Evolutionary conservation across 2,888 invertebrate species (phyloP).

Genomic region (Drosophila colorata): DNA sequence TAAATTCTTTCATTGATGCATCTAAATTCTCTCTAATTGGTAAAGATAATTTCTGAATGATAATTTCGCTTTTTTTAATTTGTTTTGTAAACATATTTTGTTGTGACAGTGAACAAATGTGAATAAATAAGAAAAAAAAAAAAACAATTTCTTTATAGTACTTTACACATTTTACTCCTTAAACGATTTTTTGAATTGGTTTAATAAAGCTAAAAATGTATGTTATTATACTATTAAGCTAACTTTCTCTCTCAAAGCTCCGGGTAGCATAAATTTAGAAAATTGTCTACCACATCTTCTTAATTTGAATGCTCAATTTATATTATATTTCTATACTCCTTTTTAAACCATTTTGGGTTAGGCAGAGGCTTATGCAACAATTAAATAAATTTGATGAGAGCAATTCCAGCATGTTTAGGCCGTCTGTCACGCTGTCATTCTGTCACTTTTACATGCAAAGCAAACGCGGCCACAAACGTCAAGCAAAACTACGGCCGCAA

Average conservation of each 20-base stretch:
- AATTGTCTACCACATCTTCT: no score
- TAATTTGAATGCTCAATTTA: no score
- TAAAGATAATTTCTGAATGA: not conserved
- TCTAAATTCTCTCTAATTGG: slow-evolving; percentile 23
- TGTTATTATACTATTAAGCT: no score
- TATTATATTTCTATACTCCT: not conserved
- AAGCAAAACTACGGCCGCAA: slow-evolving; percentile 28
- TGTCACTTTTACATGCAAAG: slow-evolving; percentile 34
- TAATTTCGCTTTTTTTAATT: not conserved
- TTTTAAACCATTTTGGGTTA: not conserved
- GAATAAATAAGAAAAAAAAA: no score
- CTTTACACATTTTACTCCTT: no score
- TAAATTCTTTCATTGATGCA: slow-evolving; percentile 36
- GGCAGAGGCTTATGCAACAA: not conserved
- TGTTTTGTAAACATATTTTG: not conserved
- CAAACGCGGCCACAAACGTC: slow-evolving; percentile 31
- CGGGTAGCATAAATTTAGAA: no score
- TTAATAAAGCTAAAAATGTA: no score
- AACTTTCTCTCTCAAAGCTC: no score
- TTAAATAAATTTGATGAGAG: slow-evolving; percentile 13
- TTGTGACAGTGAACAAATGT: no score
- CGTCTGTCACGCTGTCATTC: slow-evolving; percentile 23
- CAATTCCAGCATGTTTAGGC: slow-evolving; percentile 18
- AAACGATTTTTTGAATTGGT: no score
- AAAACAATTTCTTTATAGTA: no score